Conservation (phyloP, 2,797 vertebrate species). For the Labroides dimidiatus region DNA sequence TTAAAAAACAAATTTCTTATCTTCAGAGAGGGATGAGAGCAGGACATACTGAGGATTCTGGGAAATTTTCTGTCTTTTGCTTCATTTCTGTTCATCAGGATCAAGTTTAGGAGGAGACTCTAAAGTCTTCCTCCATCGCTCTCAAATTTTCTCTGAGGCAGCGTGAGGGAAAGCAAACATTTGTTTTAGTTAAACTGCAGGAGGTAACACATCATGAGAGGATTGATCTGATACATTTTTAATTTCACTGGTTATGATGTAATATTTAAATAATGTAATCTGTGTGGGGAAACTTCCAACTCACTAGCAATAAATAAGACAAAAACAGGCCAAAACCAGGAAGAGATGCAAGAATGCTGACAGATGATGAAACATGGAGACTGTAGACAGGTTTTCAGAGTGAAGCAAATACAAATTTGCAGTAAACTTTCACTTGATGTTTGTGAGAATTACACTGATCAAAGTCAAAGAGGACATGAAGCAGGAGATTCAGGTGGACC, state of each 20-base stretch:
- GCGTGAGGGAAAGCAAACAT: slow-evolving; percentile 6
- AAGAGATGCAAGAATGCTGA: background rate
- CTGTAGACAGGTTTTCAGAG: no score
- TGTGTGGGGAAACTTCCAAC: background rate
- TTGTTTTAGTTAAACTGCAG: slow-evolving; percentile 5
- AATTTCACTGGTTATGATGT: slow-evolving; percentile 1
- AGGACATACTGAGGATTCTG: background rate
- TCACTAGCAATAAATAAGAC: background rate
- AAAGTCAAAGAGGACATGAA: no score
- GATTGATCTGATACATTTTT: slow-evolving; percentile 1
- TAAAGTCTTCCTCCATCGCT: background rate
- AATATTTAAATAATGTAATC: background rate
- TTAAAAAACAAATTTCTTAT: background rate
- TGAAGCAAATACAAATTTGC: no score
- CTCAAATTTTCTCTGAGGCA: background rate
- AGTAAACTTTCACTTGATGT: no score
- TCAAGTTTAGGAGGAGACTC: background rate
- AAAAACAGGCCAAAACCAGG: no score
- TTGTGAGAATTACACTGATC: no score
- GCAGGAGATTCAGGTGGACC: no score
- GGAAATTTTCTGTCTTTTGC: background rate
- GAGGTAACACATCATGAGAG: background rate
- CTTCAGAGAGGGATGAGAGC: background rate
- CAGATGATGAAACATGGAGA: background rate
- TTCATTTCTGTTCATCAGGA: background rate